Percentiles rank a stretch among this genome's conserved stretches.
These are phyloP conservation scores for Corythoichthys haematopterus DNA, from an alignment of 2,113 vertebrate species.

Conservation along the genomic window DNA sequence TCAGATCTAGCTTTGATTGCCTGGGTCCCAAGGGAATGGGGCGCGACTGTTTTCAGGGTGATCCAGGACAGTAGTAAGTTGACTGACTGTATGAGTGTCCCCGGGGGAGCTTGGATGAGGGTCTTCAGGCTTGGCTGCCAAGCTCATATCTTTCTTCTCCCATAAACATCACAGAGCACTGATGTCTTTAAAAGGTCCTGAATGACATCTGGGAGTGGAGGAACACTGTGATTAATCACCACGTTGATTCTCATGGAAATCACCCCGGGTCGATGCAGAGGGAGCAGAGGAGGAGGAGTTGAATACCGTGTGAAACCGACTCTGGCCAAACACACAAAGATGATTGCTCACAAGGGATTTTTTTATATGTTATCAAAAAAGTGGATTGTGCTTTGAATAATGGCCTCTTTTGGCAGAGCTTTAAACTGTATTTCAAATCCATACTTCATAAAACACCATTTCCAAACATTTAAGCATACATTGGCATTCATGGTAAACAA, in stretches of 20 bases:
- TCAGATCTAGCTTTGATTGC: conserved; percentile 35
- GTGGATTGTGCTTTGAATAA: conserved; percentile 43
- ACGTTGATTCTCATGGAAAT: conserved; percentile 74
- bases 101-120: conserved; percentile 54
- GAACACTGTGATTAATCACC: conserved; percentile 69
- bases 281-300: conserved; percentile 55
- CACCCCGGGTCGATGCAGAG: conserved; percentile 46
- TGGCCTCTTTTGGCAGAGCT: conserved; percentile 31
- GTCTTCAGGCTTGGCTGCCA: conserved; percentile 49
- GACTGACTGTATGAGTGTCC: conserved; percentile 64
- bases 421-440: conserved; percentile 38
- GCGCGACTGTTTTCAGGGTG: conserved; percentile 30
- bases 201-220: conserved; percentile 70
- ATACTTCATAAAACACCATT: conserved; percentile 38
- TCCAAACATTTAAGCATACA: conserved; percentile 14
- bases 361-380: conserved; percentile 54
- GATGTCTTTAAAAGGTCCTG: conserved; percentile 72
- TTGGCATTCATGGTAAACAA: not conserved
- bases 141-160: conserved; percentile 60
- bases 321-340: conserved; percentile 54
- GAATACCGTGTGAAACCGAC: conserved; percentile 62
- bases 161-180: conserved; percentile 61
- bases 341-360: conserved; percentile 60
- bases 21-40: conserved; percentile 18
- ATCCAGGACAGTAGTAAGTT: conserved; percentile 58